Base-by-base conservation (phyloP, 2,888 invertebrate species). In the Pycnomerus fuliginosus region DNA sequence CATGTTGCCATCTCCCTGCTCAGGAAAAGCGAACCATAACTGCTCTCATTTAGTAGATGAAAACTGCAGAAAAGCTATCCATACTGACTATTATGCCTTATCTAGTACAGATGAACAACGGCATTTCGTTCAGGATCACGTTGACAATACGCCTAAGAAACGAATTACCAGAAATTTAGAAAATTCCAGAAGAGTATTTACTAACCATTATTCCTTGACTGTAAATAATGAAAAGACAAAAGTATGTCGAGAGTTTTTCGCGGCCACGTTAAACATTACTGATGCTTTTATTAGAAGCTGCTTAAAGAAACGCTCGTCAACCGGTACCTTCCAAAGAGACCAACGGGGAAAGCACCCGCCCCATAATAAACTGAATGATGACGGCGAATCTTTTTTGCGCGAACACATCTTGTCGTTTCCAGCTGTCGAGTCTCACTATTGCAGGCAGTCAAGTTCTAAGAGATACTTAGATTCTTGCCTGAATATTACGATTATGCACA, bases 401-500 rank as follows among this genome's bases (percentile, higher is more conserved):
- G 20, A 20, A 4, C 20, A 20, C 20, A 20, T 20, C 8, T 8
- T 20, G 20, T 20, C 20, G 8, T 20, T 20, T 20, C 20, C 20
- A 8, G 20, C 20, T 5, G 20, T 20, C 8, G 20, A 20, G 8
- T 20, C 20, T 5, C 20, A 20, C 8, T 27, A 27, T n/a, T 11
- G 11, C 10, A 7, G 27, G 27, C 4, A 4, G 4, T 27, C 11
- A 4, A 11, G 7, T 27, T 4, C 4, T 4, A 27, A 11, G n/a
- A 7, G 10, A 10, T 27, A 27, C 8, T 8, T 20, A 8, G 20
- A 20, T 20, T 20, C 20, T 8, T 39, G 41, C 15, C 25, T 56
- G 10, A 59, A 55, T 44, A 44, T 56, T 17, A 35, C 46, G 8
- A 46, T 53, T 41, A 56, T 56, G 56, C 32, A 50, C 23, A 48